Percentiles rank a stretch among this genome's conserved stretches.
These are phyloP conservation scores for Ypsolopha sequella DNA, from an alignment of 2,888 invertebrate species.

Conservation along the genomic window DNA sequence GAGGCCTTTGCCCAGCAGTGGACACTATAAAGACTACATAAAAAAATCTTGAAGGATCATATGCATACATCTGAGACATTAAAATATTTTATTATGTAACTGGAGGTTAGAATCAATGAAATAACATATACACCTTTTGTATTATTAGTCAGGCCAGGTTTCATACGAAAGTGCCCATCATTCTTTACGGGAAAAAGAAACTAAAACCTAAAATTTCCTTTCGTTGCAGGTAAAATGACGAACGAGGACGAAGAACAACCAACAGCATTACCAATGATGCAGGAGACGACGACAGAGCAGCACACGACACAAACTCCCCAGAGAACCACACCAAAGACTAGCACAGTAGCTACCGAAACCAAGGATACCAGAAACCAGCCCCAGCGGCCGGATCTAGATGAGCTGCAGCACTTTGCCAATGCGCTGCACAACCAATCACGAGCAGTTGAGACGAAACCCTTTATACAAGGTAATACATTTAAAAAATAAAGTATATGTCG, in stretches of 20 bases:
- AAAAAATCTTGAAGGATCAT: no score
- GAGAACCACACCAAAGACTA: background rate
- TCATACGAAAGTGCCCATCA: no score
- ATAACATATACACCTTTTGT: no score
- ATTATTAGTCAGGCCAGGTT: no score
- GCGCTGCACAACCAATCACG: conserved; percentile 46
- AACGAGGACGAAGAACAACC: conserved; percentile 41
- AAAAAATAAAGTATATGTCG: no score
- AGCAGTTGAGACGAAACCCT: conserved; percentile 7
- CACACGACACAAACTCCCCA: background rate
- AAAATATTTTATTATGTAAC: no score
- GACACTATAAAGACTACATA: no score
- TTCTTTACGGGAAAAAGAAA: no score
- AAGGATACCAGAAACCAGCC: background rate
- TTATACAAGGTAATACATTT: no score
- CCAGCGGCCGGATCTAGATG: conserved; percentile 30
- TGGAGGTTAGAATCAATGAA: no score
- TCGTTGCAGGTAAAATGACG: conserved; percentile 45
- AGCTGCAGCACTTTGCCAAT: conserved; percentile 52
- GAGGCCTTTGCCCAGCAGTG: no score
- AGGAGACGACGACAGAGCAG: background rate
- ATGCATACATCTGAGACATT: no score
- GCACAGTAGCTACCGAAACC: background rate
- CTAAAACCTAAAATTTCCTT: background rate
- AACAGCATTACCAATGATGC: background rate